Evolutionary conservation across 2,888 invertebrate species (phyloP), one percentile per base, ranked within the genome.

Genomic region (Leptarthrus brevirostris): DNA sequence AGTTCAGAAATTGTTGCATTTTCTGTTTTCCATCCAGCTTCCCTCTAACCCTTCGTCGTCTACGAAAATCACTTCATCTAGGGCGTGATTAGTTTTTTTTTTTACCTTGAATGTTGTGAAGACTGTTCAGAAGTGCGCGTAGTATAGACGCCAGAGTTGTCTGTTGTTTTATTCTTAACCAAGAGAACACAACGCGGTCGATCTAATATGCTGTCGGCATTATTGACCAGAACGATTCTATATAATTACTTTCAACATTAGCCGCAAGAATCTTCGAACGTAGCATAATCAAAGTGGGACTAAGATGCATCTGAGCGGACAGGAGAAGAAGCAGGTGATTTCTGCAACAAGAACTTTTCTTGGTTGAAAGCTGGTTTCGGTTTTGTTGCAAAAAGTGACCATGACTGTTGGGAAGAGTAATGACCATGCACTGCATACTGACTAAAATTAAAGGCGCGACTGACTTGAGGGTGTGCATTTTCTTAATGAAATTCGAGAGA

Each of bases 161-260:
- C 12, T n/a, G 16, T 34, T 66, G 16, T 52, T 69, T 49, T 18
- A 12, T 47, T 12, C 18, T 18, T 10, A 26, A 14, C 24, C 49
- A 24, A 64, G 8, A 2, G 34, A 69, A 24, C 10, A 14, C 44
- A 34, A 26, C 24, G 24, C 47, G 64, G 44, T 47, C 56, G 72
- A 72, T 72, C 72, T 72, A 72, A 58, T 72, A 47, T 34, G 61
- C 72, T 72, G 72, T 61, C 72, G 72, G 72, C 72, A 72, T 72
- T 72, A 72, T 72, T 72, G 72, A 72, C 72, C 72, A 58, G 24
- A 56, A 58, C 72, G 44, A 36, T 36, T 69, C 69, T 52, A 30
- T 69, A 69, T 69, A 69, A 69, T 69, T 69, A 69, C 18, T 18
- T 69, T 14, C 52, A 52, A 20, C 52, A 69, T 69, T 69, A 69